A percentile compares a stretch with the other conserved stretches of the same genome.
phyloP scores from a whole-genome alignment of 37 sponge, comb jelly and placozoan species.

The Ephydatia muelleri region DNA sequence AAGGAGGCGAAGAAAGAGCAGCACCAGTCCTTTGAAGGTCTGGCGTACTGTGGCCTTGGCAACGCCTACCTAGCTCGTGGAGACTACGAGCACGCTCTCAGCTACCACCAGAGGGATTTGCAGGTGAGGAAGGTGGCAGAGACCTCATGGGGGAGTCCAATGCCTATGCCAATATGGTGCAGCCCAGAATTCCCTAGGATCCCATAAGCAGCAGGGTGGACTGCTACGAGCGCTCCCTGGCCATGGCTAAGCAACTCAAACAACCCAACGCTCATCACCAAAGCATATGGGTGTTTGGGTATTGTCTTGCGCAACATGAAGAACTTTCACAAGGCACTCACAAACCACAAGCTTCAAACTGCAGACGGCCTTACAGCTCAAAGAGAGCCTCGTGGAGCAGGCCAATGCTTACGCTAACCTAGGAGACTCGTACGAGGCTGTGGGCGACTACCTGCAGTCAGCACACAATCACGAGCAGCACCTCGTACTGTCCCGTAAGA shows the following conservation, averaged over 20 bases:
- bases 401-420: conserved; percentile 85
- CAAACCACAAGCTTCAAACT: conserved; percentile 78
- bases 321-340: conserved; percentile 67
- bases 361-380: conserved; percentile 39
- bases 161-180: conserved; percentile 83
- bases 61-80: conserved; percentile 70
- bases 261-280: conserved; percentile 65
- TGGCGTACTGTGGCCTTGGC: conserved; percentile 83
- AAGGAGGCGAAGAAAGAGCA: conserved; percentile 82
- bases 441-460: conserved; percentile 71
- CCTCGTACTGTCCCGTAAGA: conserved; percentile 44
- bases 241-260: conserved; percentile 77
- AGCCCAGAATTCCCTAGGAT: conserved; percentile 66
- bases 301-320: conserved; percentile 86
- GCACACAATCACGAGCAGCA: conserved; percentile 72
- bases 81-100: conserved; percentile 78
- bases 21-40: conserved; percentile 83
- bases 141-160: conserved; percentile 70
- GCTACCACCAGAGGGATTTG: conserved; percentile 75
- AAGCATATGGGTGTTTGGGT: conserved; percentile 81
- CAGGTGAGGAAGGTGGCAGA: conserved; percentile 52
- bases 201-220: conserved; percentile 65
- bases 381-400: conserved; percentile 67
- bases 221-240: conserved; percentile 73
- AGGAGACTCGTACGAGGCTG: conserved; percentile 84